A percentile compares a stretch with the other conserved stretches of the same genome.
Conservation (phyloP, 2,797 vertebrate genomes). For the Mycteria americana region DNA sequence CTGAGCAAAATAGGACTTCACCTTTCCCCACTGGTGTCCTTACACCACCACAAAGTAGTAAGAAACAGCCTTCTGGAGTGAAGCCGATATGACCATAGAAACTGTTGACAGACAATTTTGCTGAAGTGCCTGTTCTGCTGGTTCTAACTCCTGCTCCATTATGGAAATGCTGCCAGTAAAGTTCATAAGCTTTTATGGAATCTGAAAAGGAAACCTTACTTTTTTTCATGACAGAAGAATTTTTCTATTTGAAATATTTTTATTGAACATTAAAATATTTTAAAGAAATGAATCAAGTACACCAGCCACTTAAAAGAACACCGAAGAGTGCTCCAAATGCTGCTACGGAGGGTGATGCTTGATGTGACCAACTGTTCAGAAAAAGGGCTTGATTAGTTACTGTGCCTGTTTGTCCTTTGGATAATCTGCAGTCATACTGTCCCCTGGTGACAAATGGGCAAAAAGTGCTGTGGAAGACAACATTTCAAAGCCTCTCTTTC, state of each 20-base stretch:
- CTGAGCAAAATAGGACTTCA: constrained; percentile 79
- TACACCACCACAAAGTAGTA: constrained; percentile 91
- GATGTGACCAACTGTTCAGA: constrained; percentile 61
- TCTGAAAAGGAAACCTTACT: constrained; percentile 17
- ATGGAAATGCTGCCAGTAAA: constrained; percentile 40
- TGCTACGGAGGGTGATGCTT: constrained; percentile 90
- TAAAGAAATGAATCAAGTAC: constrained; percentile 70
- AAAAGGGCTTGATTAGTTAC: constrained; percentile 48
- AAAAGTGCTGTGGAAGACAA: neutral
- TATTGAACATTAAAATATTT: constrained; percentile 61
- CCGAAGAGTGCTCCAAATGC: constrained; percentile 83
- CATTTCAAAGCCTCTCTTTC: constrained; percentile 51
- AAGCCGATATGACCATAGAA: constrained; percentile 45
- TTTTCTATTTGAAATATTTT: constrained; percentile 71
- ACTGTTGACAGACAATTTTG: constrained; percentile 30
- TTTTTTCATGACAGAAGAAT: constrained; percentile 38
- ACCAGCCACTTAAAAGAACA: constrained; percentile 84
- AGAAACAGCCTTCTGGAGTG: constrained; percentile 77
- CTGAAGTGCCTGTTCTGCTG: constrained; percentile 57
- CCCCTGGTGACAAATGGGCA: neutral
- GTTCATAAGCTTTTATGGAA: constrained; percentile 54
- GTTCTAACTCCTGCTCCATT: constrained; percentile 18
- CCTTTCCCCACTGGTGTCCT: constrained; percentile 86
- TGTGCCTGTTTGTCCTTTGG: neutral
- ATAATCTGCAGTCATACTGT: neutral